Conservation (phyloP, 2,113 vertebrate genomes). For the Colius striatus region DNA sequence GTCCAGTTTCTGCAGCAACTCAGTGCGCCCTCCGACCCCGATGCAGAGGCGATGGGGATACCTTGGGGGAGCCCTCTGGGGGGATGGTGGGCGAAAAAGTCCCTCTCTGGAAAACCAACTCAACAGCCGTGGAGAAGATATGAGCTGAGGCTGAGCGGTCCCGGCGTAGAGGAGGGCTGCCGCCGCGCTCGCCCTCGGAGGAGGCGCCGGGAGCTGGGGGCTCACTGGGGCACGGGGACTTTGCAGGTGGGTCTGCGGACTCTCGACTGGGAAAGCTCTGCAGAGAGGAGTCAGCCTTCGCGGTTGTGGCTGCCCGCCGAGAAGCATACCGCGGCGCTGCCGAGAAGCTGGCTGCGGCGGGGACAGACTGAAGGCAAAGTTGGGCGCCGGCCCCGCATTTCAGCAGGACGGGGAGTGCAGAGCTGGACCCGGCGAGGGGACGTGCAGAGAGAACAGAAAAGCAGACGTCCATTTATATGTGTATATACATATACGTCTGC, state of each 20-base stretch:
- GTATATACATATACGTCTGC: background rate
- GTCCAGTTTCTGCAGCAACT: background rate
- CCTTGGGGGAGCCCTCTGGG: background rate
- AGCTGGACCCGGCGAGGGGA: background rate
- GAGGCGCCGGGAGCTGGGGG: no score
- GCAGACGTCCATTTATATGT: background rate
- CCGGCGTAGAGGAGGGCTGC: background rate
- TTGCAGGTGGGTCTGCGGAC: background rate
- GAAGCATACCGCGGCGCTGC: background rate
- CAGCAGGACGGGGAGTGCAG: background rate
- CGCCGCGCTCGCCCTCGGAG: background rate
- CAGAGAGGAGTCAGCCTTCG: background rate
- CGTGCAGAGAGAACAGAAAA: background rate
- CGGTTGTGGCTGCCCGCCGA: background rate
- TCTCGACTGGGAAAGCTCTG: background rate
- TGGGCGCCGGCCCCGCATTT: background rate
- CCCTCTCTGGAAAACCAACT: background rate
- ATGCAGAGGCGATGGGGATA: background rate
- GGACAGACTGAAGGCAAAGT: background rate
- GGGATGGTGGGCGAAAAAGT: background rate
- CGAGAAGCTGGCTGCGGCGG: no score
- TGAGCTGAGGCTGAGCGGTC: background rate
- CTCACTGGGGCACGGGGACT: background rate
- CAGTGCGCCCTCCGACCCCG: background rate
- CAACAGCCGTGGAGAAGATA: background rate